A percentile compares a stretch with the other conserved stretches of the same genome.
Conservation (phyloP, 35 echinoderm and acorn worm species). For the Eucidaris tribuloides region DNA sequence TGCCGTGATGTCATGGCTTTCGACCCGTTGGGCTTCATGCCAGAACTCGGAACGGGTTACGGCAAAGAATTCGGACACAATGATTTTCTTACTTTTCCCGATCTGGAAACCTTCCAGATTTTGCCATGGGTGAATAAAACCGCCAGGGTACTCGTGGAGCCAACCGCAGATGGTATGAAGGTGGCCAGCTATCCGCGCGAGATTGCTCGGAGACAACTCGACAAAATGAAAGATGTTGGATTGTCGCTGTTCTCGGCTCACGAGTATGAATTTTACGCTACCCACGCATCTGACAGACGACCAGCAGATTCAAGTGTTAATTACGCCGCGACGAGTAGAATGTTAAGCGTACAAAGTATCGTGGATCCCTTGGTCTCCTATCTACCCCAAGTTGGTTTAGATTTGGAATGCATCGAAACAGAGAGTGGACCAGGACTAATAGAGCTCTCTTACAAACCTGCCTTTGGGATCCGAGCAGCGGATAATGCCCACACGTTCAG, state of each 20-base stretch:
- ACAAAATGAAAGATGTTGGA: slow-evolving; percentile 36
- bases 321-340: background rate
- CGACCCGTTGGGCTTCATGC: background rate
- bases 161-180: slow-evolving; percentile 6
- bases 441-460: slow-evolving; percentile 50
- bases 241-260: slow-evolving; percentile 56
- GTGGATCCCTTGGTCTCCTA: slow-evolving; percentile 32
- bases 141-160: slow-evolving; percentile 45
- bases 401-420: slow-evolving; percentile 50
- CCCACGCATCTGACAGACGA: background rate
- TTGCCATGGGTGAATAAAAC: slow-evolving; percentile 65
- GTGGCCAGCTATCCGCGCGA: slow-evolving; percentile 27
- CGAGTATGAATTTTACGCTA: slow-evolving; percentile 68
- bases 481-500: slow-evolving; percentile 71
- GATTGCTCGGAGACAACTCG: slow-evolving; percentile 53
- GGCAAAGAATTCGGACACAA: slow-evolving; percentile 34
- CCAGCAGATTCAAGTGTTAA: slow-evolving; percentile 7
- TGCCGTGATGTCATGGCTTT: slow-evolving; percentile 32
- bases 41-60: background rate
- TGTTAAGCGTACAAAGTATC: background rate
- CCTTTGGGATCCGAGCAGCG: slow-evolving; percentile 43
- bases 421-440: slow-evolving; percentile 52
- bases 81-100: slow-evolving; percentile 47
- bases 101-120: slow-evolving; percentile 58
- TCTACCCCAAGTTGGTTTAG: slow-evolving; percentile 52